Base-by-base conservation (phyloP, 2,797 vertebrate genomes). In the Rhadinocentrus ornatus region DNA sequence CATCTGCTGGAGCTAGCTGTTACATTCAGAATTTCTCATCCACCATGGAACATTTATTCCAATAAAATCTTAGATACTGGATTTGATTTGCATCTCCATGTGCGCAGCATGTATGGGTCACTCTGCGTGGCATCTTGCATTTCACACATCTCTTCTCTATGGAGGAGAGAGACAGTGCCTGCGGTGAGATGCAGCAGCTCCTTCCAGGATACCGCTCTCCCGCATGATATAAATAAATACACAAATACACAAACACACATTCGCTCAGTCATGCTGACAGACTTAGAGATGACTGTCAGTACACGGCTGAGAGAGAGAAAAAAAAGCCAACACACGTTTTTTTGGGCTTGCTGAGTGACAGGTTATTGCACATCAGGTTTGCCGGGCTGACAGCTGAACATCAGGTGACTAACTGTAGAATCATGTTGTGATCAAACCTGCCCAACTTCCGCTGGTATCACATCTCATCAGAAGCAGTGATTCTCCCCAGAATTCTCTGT, bases 141-240 rank as follows among this genome's bases (percentile, higher is more conserved):
- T 84, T 90, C 81, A 79, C 86, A 88, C 81, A 55, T 86, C 72
- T 82, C 66, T 26, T 72, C 56, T 11, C 61, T 20, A 64, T 34
- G 15, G 80, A 73, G 77, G 71, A 74, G 62, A 61, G 72, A 77
- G 74, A 81, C 35, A 0, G 74, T 77, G 71, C 86, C 86, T 0
- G 60, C 27, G 3, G 84, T 31, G 78, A 81, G 67, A 52, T 44
- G 34, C 54, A 34, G 78, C 77, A 62, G 78, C 69, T 69, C 71
- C 72, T 79, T 67, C 81, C 70, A 55, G 62, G 57, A 41, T 81
- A 79, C 74, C 55, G 4, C 67, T 48, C 79, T 9, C 65, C 53
- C 35, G 37, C 77, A 27, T 54, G 66, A 53, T 62, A 75, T 69
- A 50, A 84, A 84, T 75, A 77, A 75, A 84, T 56, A 71, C 70